These are phyloP conservation scores for Patagioenas fasciata DNA, from an alignment of 2,113 vertebrate genomes.

Conservation along the genomic window DNA sequence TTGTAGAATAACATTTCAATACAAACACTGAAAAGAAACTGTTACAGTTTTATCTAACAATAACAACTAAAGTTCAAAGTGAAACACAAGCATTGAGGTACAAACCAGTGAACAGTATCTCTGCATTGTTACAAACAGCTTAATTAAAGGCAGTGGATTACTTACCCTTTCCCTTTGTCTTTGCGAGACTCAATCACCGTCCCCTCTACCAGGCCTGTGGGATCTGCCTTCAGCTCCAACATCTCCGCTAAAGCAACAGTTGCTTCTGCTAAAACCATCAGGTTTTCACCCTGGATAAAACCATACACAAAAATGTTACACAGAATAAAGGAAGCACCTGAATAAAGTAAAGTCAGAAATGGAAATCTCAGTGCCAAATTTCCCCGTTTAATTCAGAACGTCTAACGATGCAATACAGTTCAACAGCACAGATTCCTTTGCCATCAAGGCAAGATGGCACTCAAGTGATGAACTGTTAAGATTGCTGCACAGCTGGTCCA, in stretches of 20 bases:
- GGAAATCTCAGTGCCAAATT: neutral
- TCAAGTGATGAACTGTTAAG: neutral
- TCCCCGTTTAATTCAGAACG: neutral
- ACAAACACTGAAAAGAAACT: neutral
- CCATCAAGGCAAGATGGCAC: neutral
- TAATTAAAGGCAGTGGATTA: neutral
- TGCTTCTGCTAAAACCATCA: conserved; percentile 89
- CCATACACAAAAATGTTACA: neutral
- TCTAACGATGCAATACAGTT: neutral
- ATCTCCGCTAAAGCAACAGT: conserved; percentile 88
- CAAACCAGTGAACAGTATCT: neutral
- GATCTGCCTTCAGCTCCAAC: conserved; percentile 90
- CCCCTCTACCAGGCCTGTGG: conserved; percentile 85
- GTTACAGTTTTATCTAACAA: neutral
- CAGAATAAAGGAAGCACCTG: neutral
- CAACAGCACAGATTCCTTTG: neutral
- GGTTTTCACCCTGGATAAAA: conserved; percentile 84
- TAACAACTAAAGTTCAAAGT: neutral
- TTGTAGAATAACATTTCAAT: neutral
- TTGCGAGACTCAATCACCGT: conserved; percentile 89
- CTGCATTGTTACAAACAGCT: neutral
- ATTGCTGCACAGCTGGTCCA: too few relatives aligned
- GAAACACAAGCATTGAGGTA: neutral
- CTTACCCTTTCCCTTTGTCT: conserved; percentile 88
- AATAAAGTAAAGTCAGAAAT: neutral